phyloP scores from a whole-genome alignment of 2,797 vertebrate species.

The Chrosomus eos region DNA sequence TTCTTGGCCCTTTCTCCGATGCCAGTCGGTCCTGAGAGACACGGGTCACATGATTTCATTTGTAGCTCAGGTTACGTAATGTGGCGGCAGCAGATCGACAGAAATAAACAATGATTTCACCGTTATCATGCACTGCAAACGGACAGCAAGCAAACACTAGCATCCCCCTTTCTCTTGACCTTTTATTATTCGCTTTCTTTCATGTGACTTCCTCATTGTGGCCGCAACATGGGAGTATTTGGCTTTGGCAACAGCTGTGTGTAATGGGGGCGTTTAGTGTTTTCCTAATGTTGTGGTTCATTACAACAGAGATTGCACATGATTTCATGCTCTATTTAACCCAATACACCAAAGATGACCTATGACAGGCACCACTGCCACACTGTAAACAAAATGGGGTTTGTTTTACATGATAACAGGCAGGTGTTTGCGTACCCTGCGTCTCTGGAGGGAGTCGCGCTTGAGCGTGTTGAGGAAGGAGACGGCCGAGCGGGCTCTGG shows the following conservation, averaged over 20 bases:
- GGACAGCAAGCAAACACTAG: not conserved
- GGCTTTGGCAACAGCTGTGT: constrained; percentile 11
- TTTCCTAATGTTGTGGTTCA: not conserved
- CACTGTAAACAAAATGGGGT: constrained; percentile 52
- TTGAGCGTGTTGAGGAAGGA: constrained; percentile 93
- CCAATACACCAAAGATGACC: not conserved
- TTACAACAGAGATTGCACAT: constrained; percentile 1
- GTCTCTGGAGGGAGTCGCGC: constrained; percentile 79
- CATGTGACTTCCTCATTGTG: not conserved
- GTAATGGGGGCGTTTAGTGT: constrained; percentile 7
- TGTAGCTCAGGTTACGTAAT: constrained; percentile 38
- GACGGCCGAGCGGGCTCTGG: constrained; percentile 78
- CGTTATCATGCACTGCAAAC: not conserved
- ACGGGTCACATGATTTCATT: constrained; percentile 55
- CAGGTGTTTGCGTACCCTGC: constrained; percentile 74
- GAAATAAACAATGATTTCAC: constrained; percentile 47
- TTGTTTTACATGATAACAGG: not conserved
- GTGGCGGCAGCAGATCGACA: constrained; percentile 3
- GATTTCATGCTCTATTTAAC: constrained; percentile 30
- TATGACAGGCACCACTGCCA: not conserved
- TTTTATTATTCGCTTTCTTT: not conserved
- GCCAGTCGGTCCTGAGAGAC: constrained; percentile 71
- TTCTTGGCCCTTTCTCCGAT: constrained; percentile 58
- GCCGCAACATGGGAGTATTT: not conserved
- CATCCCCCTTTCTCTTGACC: not conserved